Percentiles rank a stretch among this genome's conserved stretches.
Evolutionary conservation across 2,797 vertebrate species (phyloP).

Genomic region (Discoglossus pictus): DNA sequence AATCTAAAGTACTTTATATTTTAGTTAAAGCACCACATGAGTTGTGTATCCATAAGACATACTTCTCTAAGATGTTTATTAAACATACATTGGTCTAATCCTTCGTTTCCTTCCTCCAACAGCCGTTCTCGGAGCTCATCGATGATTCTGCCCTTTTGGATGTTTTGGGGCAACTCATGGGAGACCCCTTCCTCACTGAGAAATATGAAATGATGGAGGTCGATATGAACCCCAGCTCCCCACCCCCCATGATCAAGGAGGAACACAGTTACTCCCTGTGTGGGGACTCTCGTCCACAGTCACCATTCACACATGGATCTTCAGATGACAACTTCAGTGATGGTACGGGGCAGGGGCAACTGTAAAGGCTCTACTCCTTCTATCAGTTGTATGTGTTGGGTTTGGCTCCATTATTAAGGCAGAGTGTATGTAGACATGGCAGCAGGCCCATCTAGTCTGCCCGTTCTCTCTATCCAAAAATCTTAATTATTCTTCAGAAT

Average conservation of each 20-base stretch:
- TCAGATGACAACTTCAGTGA: conserved; percentile 82
- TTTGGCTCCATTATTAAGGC: too few species aligned
- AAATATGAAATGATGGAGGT: conserved; percentile 88
- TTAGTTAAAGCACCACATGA: too few species aligned
- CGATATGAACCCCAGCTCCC: conserved; percentile 79
- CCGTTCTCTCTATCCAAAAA: too few species aligned
- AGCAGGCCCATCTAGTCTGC: too few species aligned
- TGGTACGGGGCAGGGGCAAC: conserved; percentile 66
- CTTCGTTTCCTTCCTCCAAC: conserved; percentile 44
- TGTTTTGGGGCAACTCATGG: conserved; percentile 93
- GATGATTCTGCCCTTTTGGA: conserved; percentile 94
- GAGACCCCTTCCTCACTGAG: conserved; percentile 93
- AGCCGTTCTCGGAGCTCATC: conserved; percentile 95
- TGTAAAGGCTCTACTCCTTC: too few species aligned
- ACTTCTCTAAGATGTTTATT: too few species aligned
- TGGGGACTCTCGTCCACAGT: conserved; percentile 90
- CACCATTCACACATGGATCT: conserved; percentile 85
- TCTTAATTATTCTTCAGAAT: too few species aligned
- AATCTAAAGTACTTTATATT: too few species aligned
- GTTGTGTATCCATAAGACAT: too few species aligned
- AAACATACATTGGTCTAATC: neutral
- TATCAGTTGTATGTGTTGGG: too few species aligned
- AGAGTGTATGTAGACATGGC: too few species aligned
- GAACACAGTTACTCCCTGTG: conserved; percentile 97
- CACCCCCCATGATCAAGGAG: conserved; percentile 89